Conservation (phyloP, 2,797 vertebrate genomes). For the Uromys caudimaculatus region DNA sequence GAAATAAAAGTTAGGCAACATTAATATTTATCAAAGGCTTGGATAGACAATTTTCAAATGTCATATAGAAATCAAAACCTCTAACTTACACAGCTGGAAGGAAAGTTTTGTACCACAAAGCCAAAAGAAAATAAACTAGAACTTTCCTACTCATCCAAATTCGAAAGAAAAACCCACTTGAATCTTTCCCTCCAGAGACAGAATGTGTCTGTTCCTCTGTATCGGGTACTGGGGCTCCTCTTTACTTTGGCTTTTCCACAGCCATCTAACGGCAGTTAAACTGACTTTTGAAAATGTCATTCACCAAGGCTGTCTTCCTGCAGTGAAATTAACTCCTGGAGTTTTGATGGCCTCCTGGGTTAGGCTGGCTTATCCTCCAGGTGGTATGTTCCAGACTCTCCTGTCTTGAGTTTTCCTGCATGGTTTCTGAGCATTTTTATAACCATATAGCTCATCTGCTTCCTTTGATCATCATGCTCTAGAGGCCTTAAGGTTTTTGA, state of each 20-base stretch:
- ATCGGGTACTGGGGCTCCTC: neutral
- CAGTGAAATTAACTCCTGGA: conserved; percentile 18
- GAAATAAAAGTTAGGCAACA: conserved; percentile 70
- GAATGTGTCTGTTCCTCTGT: conserved; percentile 53
- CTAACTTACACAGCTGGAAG: conserved; percentile 42
- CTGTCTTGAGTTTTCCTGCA: conserved; percentile 30
- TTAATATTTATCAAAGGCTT: conserved; percentile 71
- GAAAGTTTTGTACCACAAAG: neutral
- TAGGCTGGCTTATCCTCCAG: conserved; percentile 11
- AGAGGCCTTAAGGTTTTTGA: conserved; percentile 20
- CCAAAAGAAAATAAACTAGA: conserved; percentile 49
- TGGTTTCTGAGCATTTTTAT: conserved; percentile 35
- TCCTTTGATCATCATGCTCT: conserved; percentile 54
- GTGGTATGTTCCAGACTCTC: conserved; percentile 47
- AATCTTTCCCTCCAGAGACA: neutral
- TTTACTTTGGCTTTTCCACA: conserved; percentile 63
- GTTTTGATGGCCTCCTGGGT: conserved; percentile 44
- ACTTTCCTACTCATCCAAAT: neutral
- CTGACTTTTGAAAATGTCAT: conserved; percentile 29
- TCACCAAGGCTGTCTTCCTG: neutral
- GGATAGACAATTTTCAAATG: conserved; percentile 64
- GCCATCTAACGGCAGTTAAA: neutral
- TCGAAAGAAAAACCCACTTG: conserved; percentile 43
- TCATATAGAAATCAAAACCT: conserved; percentile 59
- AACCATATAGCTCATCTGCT: conserved; percentile 14